A percentile compares a stretch with the other conserved stretches of the same genome.
Evolutionary conservation across 53 echinoderm and acorn worm genomes (phyloP).

Genomic region (Pentamera pediparva): DNA sequence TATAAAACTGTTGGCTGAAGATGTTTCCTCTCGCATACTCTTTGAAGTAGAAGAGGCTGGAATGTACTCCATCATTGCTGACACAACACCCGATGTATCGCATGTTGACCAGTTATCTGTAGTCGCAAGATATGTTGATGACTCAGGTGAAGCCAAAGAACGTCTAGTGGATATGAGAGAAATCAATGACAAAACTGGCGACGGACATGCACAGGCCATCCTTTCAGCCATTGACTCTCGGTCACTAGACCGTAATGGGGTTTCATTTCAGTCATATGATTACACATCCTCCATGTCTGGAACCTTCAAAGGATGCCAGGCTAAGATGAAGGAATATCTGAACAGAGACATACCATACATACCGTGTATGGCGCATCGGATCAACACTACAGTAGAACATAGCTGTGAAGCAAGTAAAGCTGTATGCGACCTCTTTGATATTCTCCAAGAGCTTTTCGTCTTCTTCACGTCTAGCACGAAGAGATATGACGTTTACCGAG

Average conservation of each 20-base stretch:
- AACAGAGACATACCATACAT: constrained; percentile 3
- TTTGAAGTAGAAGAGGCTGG: neutral
- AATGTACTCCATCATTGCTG: neutral
- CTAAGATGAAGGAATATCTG: neutral
- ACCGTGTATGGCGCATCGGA: neutral
- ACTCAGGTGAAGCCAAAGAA: neutral
- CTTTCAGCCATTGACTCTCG: neutral
- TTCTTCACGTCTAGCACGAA: constrained; percentile 10
- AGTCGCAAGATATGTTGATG: constrained; percentile 10
- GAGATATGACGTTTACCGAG: neutral
- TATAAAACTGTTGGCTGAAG: neutral
- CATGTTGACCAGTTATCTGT: neutral
- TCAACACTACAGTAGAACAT: neutral
- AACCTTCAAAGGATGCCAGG: neutral
- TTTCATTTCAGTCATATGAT: neutral
- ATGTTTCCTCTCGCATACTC: neutral
- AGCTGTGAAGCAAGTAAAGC: neutral
- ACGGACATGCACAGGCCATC: neutral
- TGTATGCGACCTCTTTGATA: neutral
- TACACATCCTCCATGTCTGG: constrained; percentile 2
- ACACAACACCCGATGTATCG: neutral
- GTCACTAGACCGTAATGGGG: neutral
- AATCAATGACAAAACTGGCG: neutral
- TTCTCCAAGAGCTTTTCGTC: neutral
- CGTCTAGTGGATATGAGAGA: neutral